A percentile compares a stretch with the other conserved stretches of the same genome.
Evolutionary conservation across 2,113 vertebrate genomes (phyloP).

Genomic region (Megaceryle maxima): DNA sequence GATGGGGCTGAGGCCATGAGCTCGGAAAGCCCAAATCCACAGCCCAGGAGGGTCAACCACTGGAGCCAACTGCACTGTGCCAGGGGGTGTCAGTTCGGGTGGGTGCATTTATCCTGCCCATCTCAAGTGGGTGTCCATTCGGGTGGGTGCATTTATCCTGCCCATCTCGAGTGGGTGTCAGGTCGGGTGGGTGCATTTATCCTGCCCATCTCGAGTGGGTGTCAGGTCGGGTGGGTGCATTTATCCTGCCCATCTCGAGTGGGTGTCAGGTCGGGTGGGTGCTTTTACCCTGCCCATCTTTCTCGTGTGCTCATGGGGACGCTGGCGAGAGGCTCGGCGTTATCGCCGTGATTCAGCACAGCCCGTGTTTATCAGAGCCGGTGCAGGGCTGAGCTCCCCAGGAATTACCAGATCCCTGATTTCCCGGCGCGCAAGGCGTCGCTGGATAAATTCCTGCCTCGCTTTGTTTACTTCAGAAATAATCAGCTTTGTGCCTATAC

Average conservation of each 20-base stretch:
- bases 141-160: no score
- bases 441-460: neutral
- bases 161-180: no score
- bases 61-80: fast-evolving
- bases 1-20: neutral
- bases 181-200: no score
- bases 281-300: fast-evolving
- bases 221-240: neutral
- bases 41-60: fast-evolving
- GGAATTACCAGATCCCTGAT: neutral
- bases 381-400: neutral
- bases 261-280: neutral
- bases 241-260: neutral
- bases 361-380: neutral
- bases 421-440: neutral
- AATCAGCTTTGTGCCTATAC: neutral
- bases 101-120: neutral
- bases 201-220: neutral
- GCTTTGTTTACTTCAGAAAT: slow-evolving; percentile 40
- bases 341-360: neutral
- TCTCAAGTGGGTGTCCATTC: no score
- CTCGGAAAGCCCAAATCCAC: neutral
- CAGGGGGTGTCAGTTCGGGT: no score
- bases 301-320: fast-evolving
- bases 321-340: neutral